phyloP scores from a whole-genome alignment of 2,113 vertebrate species.

The Nannobrachium achirus region DNA sequence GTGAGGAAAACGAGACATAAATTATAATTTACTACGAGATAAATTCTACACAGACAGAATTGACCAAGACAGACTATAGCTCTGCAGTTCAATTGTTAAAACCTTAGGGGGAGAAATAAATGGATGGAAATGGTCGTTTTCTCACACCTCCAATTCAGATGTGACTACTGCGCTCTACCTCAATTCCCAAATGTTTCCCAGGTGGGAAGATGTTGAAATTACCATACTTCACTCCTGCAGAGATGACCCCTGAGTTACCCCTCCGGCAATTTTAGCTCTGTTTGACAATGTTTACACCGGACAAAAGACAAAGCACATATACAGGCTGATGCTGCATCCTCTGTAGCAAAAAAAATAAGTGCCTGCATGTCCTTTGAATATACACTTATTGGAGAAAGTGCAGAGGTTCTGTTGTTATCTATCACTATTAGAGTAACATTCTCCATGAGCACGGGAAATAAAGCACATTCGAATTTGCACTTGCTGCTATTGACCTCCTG shows the following conservation, averaged over 20 bases:
- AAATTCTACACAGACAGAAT: no score
- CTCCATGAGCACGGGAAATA: conserved; percentile 9
- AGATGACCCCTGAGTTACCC: not conserved
- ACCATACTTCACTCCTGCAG: not conserved
- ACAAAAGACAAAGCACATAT: conserved; percentile 28
- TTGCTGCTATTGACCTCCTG: no score
- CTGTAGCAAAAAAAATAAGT: conserved; percentile 11
- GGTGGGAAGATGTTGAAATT: no score
- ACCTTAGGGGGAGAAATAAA: no score
- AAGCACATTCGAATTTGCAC: not conserved
- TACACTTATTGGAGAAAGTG: conserved; percentile 15
- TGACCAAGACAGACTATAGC: no score
- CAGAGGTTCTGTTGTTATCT: not conserved
- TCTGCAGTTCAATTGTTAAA: no score
- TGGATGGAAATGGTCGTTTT: no score
- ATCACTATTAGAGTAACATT: not conserved
- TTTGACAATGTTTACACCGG: conserved; percentile 53
- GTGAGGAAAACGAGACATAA: not conserved
- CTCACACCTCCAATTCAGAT: no score
- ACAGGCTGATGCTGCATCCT: conserved; percentile 12
- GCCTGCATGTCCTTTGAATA: conserved; percentile 23
- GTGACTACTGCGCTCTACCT: no score
- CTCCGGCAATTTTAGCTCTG: conserved; percentile 23
- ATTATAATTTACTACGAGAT: not conserved
- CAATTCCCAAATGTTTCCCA: no score